Percentiles rank a stretch among this genome's conserved stretches.
phyloP scores from a whole-genome alignment of 2,113 vertebrate species.

The Lichenostomus cassidix region DNA sequence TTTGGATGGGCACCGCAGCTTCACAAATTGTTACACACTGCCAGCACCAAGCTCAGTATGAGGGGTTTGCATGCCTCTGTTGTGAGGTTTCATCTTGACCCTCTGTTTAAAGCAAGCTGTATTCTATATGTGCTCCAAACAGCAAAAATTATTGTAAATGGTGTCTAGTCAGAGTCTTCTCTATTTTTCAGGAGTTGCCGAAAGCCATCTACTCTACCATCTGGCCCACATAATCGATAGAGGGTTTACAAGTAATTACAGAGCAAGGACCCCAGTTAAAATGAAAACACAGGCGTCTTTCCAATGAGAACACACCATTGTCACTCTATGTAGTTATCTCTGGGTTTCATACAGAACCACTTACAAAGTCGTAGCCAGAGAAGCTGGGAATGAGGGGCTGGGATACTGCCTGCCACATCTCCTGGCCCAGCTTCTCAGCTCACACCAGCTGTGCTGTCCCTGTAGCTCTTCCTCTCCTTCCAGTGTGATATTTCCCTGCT shows the following conservation, averaged over 20 bases:
- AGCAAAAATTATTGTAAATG: not conserved
- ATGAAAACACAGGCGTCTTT: not conserved
- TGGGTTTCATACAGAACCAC: not conserved
- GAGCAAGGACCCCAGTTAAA: not conserved
- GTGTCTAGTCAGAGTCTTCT: not conserved
- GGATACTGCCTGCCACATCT: not conserved
- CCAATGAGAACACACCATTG: not conserved
- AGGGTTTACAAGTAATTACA: not conserved
- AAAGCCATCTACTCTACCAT: not conserved
- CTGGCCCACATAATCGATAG: not conserved
- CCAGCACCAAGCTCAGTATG: not conserved
- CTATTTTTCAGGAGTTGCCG: not conserved
- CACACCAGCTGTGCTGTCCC: fast-evolving
- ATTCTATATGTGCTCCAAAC: not conserved
- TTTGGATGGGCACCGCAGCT: not conserved
- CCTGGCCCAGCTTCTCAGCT: not conserved
- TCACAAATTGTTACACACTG: not conserved
- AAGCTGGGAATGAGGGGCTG: not conserved
- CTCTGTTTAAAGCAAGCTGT: not conserved
- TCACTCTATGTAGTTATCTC: not conserved
- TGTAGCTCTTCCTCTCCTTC: not conserved
- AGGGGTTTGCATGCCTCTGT: not conserved
- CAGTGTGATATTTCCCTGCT: not conserved
- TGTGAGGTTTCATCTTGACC: not conserved
- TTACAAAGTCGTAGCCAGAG: fast-evolving